Evolutionary conservation across 64 coral and sea anemone genomes (phyloP), one percentile per base, ranked within the genome.

Genomic region (Montipora cactus): DNA sequence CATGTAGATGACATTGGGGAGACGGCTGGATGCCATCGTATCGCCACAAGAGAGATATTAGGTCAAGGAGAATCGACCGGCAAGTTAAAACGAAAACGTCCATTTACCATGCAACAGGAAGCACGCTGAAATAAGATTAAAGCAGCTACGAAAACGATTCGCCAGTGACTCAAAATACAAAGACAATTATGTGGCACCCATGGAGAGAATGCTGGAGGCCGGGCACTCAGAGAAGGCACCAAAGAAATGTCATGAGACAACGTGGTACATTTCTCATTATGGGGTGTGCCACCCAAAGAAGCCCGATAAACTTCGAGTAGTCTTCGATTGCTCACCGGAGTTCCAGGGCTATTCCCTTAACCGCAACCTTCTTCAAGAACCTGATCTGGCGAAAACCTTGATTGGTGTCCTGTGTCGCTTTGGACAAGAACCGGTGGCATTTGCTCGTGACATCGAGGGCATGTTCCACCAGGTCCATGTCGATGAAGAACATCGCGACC

Each of bases 211-310:
- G 89, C 9, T 81, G 25, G 51, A 47, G 20, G 61, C 48, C 1
- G 89, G 89, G 0, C 47, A 72, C 45, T 66, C 89, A 19, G 89
- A 81, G 59, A 68, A 73, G 19, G 89, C 89, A 61, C 89, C 89
- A 10, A 8, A 49, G 48, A 5, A 72, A 37, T 9, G 23, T 25
- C 23, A 25, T 21, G 78, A 73, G 53, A 91, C 19, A n/a, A 18
- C n/a, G 12, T 91, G 89, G 78, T 91, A 91, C 49, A 55, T 91
- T 2, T 79, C 89, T 48, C 89, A 91, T 18, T 66, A 91, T 58
- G 77, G 89, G 9, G 77, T 90, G 0, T 90, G 81, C 19, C 76
- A 90, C 87, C 72, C 87, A 0, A 88, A 88, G 87, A 88, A 76
- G 18, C 16, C 44, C 3, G 87, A 21, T 1, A 88, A 88, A 53